phyloP scores from a whole-genome alignment of 2,888 invertebrate species.

The Chesias legatella region DNA sequence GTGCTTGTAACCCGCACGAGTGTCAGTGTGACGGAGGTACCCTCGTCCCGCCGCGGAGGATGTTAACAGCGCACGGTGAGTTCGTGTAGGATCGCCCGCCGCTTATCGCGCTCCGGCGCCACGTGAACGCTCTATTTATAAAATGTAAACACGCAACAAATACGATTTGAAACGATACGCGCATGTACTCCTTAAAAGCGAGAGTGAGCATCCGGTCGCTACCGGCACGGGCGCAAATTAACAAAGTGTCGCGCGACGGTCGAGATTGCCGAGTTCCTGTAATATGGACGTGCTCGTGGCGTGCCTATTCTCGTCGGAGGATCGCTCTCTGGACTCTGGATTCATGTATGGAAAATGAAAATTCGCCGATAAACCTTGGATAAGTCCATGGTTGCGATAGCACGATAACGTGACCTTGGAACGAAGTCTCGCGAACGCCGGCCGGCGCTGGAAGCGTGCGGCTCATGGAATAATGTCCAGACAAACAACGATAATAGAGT shows the following conservation, averaged over 20 bases:
- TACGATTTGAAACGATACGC: slow-evolving; percentile 64
- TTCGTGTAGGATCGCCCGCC: slow-evolving; percentile 51
- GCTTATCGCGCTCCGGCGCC: slow-evolving; percentile 65
- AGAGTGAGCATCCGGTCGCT: slow-evolving; percentile 56
- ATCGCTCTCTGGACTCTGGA: slow-evolving; percentile 33
- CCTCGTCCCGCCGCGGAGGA: slow-evolving; percentile 70
- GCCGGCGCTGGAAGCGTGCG: slow-evolving; percentile 66
- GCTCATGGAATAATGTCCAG: slow-evolving; percentile 68
- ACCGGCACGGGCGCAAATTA: slow-evolving; percentile 59
- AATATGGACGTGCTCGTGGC: slow-evolving; percentile 57
- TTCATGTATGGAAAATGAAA: slow-evolving; percentile 38
- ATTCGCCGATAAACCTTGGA: slow-evolving; percentile 52
- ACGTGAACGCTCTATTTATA: slow-evolving; percentile 78
- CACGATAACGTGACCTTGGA: slow-evolving; percentile 78
- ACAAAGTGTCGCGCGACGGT: slow-evolving; percentile 60
- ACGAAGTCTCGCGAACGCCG: slow-evolving; percentile 67
- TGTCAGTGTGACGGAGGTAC: slow-evolving; percentile 75
- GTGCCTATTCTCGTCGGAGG: slow-evolving; percentile 37
- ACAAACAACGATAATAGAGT: slow-evolving; percentile 68
- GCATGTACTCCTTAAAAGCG: slow-evolving; percentile 56
- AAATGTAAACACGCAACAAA: slow-evolving; percentile 77
- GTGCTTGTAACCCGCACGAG: slow-evolving; percentile 75
- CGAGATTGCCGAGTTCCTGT: slow-evolving; percentile 75
- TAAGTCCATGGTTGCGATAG: slow-evolving; percentile 70
- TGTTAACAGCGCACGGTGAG: slow-evolving; percentile 80